These are phyloP conservation scores for Phylloscopus trochilus DNA, from an alignment of 2,113 vertebrate genomes.

Conservation along the genomic window DNA sequence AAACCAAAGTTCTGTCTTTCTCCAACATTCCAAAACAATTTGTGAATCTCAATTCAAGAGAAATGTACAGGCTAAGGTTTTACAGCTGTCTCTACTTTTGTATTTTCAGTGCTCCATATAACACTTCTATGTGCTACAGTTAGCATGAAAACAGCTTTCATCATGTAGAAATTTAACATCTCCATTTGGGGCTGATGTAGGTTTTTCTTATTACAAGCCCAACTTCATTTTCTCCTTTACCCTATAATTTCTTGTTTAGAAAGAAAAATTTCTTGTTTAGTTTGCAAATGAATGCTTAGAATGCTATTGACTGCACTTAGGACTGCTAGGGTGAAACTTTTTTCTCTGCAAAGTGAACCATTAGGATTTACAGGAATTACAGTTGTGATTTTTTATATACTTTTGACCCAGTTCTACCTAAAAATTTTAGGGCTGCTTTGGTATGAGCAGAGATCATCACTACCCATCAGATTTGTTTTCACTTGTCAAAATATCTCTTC, in stretches of 20 bases:
- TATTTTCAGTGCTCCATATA: not conserved
- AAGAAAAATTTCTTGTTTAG: not conserved
- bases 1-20: not conserved
- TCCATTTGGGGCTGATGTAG: not conserved
- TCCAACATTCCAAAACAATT: not conserved
- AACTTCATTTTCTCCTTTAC: not conserved
- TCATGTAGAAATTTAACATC: not conserved
- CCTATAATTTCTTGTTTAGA: not conserved
- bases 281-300: not conserved
- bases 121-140: not conserved
- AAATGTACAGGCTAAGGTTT: not conserved
- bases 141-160: not conserved
- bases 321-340: not conserved
- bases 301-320: not conserved
- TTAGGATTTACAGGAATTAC: not conserved
- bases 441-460: not conserved
- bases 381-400: not conserved
- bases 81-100: not conserved
- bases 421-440: not conserved
- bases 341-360: not conserved
- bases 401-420: not conserved
- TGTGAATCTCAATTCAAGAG: not conserved
- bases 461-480: not conserved
- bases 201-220: not conserved
- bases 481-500: not conserved